Evolutionary conservation across 2,888 invertebrate species (phyloP).

Genomic region (Eubasilissa splendida): DNA sequence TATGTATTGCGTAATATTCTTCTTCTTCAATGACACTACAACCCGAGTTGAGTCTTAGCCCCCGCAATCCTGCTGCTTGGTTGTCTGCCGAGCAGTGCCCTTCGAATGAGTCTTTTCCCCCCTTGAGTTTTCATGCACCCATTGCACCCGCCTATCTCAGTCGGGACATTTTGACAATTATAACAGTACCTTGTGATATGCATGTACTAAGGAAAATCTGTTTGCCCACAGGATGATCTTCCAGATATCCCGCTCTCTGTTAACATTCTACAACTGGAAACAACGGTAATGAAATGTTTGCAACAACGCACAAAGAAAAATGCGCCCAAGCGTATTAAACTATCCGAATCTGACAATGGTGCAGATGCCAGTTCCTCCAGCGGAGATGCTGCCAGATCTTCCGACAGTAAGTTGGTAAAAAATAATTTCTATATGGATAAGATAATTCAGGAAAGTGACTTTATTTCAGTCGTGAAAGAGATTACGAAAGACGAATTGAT

Average conservation of each 20-base stretch:
- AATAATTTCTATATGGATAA: slow-evolving; percentile 34
- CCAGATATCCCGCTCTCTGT: slow-evolving; percentile 69
- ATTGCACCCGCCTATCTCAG: no score
- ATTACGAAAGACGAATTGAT: slow-evolving; percentile 62
- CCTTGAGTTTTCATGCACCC: no score
- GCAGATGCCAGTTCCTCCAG: neutral
- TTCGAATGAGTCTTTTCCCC: no score
- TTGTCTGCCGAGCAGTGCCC: no score
- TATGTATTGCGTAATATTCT: no score
- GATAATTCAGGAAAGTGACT: slow-evolving; percentile 29
- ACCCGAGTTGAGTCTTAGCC: no score
- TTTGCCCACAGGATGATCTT: slow-evolving; percentile 67
- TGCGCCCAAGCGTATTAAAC: slow-evolving; percentile 65
- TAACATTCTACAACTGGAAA: slow-evolving; percentile 68
- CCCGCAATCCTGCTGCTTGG: no score
- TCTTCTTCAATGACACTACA: no score
- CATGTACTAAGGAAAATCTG: no score
- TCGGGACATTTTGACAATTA: no score
- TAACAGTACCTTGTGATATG: no score
- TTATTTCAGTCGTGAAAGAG: slow-evolving; percentile 43
- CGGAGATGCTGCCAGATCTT: neutral
- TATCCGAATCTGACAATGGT: slow-evolving; percentile 7
- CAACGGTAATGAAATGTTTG: slow-evolving; percentile 66
- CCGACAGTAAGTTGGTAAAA: neutral
- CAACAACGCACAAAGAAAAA: slow-evolving; percentile 66